phyloP scores from a whole-genome alignment of 2,113 vertebrate species.

The Myxocyprinus asiaticus region DNA sequence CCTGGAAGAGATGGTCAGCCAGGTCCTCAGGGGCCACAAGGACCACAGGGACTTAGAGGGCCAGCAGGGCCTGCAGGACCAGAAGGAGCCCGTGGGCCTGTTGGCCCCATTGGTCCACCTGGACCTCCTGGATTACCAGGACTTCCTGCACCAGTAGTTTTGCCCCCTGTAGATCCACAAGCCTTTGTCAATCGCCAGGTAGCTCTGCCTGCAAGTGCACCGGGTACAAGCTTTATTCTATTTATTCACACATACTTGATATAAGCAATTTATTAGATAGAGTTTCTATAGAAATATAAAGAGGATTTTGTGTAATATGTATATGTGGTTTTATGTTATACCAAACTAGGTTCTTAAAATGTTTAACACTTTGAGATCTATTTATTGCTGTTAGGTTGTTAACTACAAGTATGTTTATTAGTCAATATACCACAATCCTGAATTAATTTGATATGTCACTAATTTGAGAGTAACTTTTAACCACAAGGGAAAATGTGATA shows the following conservation, averaged over 20 bases:
- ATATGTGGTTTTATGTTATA: too few species aligned
- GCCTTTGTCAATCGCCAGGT: constrained; percentile 53
- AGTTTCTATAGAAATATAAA: too few species aligned
- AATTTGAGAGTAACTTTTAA: not conserved
- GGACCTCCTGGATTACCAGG: constrained; percentile 85
- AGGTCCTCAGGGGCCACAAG: constrained; percentile 81
- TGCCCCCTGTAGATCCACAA: constrained; percentile 39
- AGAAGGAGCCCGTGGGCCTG: constrained; percentile 81
- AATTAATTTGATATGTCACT: not conserved
- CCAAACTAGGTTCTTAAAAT: too few species aligned
- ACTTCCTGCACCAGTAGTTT: constrained; percentile 76
- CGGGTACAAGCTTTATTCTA: constrained; percentile 53
- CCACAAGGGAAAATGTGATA: not conserved
- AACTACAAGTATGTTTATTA: too few species aligned
- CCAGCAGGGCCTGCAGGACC: constrained; percentile 81
- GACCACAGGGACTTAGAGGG: constrained; percentile 85
- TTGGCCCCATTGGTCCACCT: constrained; percentile 84
- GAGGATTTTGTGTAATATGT: too few species aligned
- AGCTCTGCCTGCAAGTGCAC: constrained; percentile 40
- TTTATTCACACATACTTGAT: too few species aligned
- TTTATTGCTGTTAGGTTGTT: too few species aligned
- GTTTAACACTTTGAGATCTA: too few species aligned
- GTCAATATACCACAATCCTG: too few species aligned
- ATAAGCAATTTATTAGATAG: too few species aligned
- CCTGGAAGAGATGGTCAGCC: constrained; percentile 83